Evolutionary conservation across 2,888 invertebrate genomes (phyloP), one percentile per base, ranked within the genome.

Genomic region (Tryphoninae sp.): DNA sequence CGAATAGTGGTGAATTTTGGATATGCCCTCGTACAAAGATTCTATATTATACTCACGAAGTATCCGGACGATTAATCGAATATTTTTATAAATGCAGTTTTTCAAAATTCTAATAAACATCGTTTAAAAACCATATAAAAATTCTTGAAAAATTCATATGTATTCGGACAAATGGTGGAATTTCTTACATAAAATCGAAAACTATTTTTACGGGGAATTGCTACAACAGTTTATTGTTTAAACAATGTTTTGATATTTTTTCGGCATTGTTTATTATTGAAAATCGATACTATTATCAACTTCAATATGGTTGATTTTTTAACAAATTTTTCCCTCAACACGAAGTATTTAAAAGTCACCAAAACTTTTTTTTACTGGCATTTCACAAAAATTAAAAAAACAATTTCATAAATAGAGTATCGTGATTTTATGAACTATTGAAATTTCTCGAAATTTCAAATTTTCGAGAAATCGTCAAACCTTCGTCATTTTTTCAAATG

Each of bases 291-390:
- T 59, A 13, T 42, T 16, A 58, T 26, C 59, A 59, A 16, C 58
- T 71, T 9, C 45, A 71, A 58, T 58, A 42, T 71, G 58, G 42
- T 45, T 40, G 71, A 59, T 71, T 59, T 23, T 59, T 45, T 71
- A 42, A 0, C 19, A 58, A 40, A 45, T 45, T 58, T 58, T 71
- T 59, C 26, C n/a, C 2, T 40, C 40, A 71, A 58, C 19, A 26
- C 40, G 13, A 58, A 59, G 58, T 49, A 33, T 22, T 71, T 58
- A 23, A 23, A 67, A 51, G 6, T 26, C 58, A 58, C 58, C 8
- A 58, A 58, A 23, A 58, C n/a, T 58, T 58, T 58, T 58, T 8
- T 19, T 11, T 22, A 58, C 9, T 58, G 58, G 58, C 26, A 26
- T 26, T 26, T 26, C 2, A 2, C 26, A 4, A 4, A 26, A 26